phyloP scores from a whole-genome alignment of 1,140 invertebrate species.

The Lerema accius region DNA sequence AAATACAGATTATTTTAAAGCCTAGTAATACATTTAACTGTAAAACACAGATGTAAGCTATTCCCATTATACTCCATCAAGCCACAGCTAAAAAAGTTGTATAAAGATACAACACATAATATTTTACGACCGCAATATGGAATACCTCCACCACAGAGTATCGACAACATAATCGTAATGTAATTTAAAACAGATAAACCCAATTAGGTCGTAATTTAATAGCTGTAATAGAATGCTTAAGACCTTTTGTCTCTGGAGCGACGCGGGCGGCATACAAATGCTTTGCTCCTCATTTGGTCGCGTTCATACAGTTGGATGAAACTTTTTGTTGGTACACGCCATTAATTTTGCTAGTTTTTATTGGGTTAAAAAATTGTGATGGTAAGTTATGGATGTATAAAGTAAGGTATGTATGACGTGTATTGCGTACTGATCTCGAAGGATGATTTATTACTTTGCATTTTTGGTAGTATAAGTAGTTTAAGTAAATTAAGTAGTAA shows the following conservation, averaged over 20 bases:
- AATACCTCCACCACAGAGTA: conserved; percentile 9
- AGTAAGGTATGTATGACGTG: background rate
- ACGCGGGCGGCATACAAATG: conserved; percentile 28
- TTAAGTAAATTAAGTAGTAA: no score
- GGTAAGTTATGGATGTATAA: background rate
- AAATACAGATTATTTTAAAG: no score
- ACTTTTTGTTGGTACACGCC: background rate
- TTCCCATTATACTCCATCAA: background rate
- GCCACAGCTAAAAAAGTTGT: background rate
- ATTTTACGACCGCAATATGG: conserved; percentile 25
- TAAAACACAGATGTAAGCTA: no score
- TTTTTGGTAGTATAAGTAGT: no score
- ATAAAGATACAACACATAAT: conserved; percentile 8
- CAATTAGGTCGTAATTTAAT: conserved; percentile 31
- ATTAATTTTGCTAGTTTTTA: background rate
- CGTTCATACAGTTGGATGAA: background rate
- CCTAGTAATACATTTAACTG: no score
- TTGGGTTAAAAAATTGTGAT: background rate
- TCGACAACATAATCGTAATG: conserved; percentile 31
- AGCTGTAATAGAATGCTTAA: conserved; percentile 32
- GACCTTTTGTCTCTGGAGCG: conserved; percentile 17
- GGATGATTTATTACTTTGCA: no score
- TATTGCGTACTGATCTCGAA: no score
- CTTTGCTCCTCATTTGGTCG: conserved; percentile 1
- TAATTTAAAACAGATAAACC: conserved; percentile 35